Evolutionary conservation across 2,113 vertebrate species (phyloP), one percentile per base, ranked within the genome.

Genomic region (Coptodon bakossiorum): DNA sequence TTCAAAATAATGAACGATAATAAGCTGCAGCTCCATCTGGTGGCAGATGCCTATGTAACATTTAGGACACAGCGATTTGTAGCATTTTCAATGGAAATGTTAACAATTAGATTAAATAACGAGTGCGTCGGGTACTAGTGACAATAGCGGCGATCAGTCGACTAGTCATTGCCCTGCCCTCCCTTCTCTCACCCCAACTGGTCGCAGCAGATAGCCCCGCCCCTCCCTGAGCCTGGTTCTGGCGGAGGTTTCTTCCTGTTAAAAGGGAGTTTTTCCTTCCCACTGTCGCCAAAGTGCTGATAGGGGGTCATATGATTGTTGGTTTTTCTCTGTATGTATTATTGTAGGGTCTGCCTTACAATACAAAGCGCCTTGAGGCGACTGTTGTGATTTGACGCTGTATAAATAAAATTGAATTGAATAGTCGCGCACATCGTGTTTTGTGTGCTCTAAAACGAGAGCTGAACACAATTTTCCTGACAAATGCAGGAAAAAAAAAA

Each of bases 101-200:
- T 11, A 63, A 63, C 17, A 34, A 36, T 36, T 63, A 36, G 31
- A 36, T 36, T 36, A 36, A 63, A 63, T 36, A 34, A 66, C 4
- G 1, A 3, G 61, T 1, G 4, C 0, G 17, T n/a, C 6, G 1
- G 4, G 17, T 66, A 1, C 10, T 38, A n/a, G 10, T 2, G 61
- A n/a, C 31, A 36, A n/a, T 2, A 1, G 17, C 2, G 3, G 9
- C 9, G 3, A 12, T 66, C 19, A 66, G 31, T 66, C 0, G 6
- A 66, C 17, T n/a, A 66, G 17, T 59, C 57, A 59, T 59, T 31
- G 31, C 27, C 57, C 27, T 17, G 57, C 57, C 57, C 27, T 59
- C 1, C 8, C 14, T 31, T 31, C 56, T 31, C 27, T 31, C 57
- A 59, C 27, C 57, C 27, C 56, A 59, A 59, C 56, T 8, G 0